Base-by-base conservation (phyloP, 37 sponge, comb jelly and placozoan species). In the Bolinopsis microptera region DNA sequence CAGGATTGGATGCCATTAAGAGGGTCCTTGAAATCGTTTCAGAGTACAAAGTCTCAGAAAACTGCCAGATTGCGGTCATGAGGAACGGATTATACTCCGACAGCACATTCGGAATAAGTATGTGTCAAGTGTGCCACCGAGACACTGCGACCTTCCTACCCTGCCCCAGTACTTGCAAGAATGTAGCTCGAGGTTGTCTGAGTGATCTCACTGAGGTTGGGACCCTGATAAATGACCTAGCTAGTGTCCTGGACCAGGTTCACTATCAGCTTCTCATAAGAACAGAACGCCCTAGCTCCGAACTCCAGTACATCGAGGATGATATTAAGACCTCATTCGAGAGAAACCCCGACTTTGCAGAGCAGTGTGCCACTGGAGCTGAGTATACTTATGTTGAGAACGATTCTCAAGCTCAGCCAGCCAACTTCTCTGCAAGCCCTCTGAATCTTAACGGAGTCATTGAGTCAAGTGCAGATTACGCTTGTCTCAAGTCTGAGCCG, bases 321-420 rank as follows among this genome's bases (percentile, higher is more conserved):
- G 75, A 72, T 21, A 28, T 72, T 21, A 72, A 3, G 31, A 21
- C 31, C 2, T 72, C 31, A n/a, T 28, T 72, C 31, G 75, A 72
- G 31, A n/a, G 31, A 3, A 30, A 72, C n/a, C 75, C 75, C 18
- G 75, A 72, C 3, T 72, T 23, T 21, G 75, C 31, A 5, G 31
- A 8, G 31, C 3, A 72, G 75, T 72, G 75, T 28, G 3, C 31
- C 18, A 72, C 26, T n/a, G 31, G 31, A 8, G 31, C 31, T n/a
- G 31, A n/a, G 22, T 30, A 8, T 72, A 28, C 75, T 28, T 72
- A 30, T n/a, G 31, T 28, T 8, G 75, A n/a, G 26, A 72, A n/a
- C 75, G 75, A 72, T n/a, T 72, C 75, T n/a, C 26, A 30, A n/a
- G 75, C 75, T 28, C 75, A 72, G 31, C 75, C 75, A 72, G 26